phyloP scores from a whole-genome alignment of 2,797 vertebrate genomes.

The Clarias laeviceps region DNA sequence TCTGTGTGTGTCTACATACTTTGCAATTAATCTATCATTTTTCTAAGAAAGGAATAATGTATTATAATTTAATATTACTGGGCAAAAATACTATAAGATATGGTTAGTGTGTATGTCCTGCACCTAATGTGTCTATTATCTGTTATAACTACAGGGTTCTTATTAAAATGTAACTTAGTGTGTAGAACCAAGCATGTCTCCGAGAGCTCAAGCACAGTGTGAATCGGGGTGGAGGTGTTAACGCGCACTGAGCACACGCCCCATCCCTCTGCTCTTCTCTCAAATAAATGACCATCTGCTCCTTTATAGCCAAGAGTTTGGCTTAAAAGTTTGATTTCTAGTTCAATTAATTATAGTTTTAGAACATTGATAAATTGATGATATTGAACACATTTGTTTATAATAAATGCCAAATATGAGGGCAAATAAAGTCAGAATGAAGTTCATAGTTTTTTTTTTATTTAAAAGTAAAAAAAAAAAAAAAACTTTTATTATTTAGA shows the following conservation, averaged over 20 bases:
- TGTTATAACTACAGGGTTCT: background rate
- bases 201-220: background rate
- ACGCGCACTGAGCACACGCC: background rate
- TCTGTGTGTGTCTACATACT: background rate
- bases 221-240: constrained; percentile 12
- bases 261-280: background rate
- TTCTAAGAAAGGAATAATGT: background rate
- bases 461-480: background rate
- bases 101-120: background rate
- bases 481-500: background rate
- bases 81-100: too few species aligned
- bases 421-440: background rate
- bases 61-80: background rate
- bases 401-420: background rate
- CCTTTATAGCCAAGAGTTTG: background rate
- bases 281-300: constrained; percentile 29
- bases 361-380: background rate
- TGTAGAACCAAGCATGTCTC: background rate
- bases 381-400: background rate
- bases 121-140: background rate
- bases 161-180: background rate
- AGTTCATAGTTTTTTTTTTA: background rate
- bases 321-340: constrained; percentile 11
- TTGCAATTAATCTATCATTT: background rate
- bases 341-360: constrained; percentile 4